These are phyloP conservation scores for Mongoloraphidia duomilia DNA, from an alignment of 2,888 invertebrate species.

Conservation along the genomic window DNA sequence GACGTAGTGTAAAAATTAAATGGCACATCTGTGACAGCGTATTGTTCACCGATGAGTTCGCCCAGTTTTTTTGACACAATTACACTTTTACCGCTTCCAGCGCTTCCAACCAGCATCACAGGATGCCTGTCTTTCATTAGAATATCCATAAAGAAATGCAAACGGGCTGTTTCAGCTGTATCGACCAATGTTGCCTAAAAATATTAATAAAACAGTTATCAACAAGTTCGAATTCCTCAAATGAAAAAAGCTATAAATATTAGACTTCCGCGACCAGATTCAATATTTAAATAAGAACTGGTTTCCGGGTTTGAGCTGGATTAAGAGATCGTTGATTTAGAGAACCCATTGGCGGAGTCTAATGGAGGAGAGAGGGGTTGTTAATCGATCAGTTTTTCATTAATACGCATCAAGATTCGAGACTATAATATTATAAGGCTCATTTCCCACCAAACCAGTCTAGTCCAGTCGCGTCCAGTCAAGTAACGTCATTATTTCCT, in stretches of 20 bases:
- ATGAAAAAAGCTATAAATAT: not conserved
- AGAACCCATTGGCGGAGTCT: too few species aligned
- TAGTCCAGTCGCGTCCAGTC: too few species aligned
- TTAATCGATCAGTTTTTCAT: too few species aligned
- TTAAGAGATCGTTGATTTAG: too few species aligned
- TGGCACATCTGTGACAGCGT: constrained; percentile 74
- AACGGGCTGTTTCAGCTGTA: constrained; percentile 77
- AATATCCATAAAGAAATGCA: constrained; percentile 77
- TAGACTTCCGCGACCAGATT: not conserved
- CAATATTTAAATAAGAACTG: not conserved
- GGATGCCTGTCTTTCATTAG: constrained; percentile 65
- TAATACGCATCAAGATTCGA: too few species aligned
- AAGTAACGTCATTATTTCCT: too few species aligned
- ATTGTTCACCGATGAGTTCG: constrained; percentile 51
- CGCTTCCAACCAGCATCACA: constrained; percentile 79
- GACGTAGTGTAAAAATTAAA: constrained; percentile 93
- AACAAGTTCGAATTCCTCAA: not conserved
- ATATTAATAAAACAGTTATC: not conserved
- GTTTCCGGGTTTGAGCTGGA: too few species aligned
- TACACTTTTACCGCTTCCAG: constrained; percentile 89
- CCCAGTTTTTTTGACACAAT: constrained; percentile 71
- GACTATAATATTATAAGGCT: too few species aligned
- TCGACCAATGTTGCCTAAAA: constrained; percentile 47
- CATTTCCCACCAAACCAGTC: too few species aligned
- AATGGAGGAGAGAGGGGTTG: too few species aligned